A percentile compares a stretch with the other conserved stretches of the same genome.
These are phyloP conservation scores for Apantesis nais DNA, from an alignment of 2,888 invertebrate species.

Conservation along the genomic window DNA sequence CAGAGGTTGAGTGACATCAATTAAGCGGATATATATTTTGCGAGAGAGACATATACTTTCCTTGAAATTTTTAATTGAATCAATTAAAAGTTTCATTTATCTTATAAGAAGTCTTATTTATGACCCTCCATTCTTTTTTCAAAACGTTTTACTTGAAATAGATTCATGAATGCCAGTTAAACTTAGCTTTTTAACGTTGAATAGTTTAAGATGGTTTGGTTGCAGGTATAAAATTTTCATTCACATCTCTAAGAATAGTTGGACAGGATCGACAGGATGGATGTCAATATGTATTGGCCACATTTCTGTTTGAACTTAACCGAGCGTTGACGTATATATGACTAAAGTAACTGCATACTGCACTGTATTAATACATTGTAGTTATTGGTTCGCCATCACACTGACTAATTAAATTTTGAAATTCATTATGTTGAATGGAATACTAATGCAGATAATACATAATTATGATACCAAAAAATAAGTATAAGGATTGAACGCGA, in stretches of 20 bases:
- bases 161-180: too few relatives aligned
- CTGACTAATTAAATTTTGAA: not conserved
- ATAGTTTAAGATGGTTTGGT: conserved; percentile 15
- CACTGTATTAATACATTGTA: not conserved
- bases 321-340: not conserved
- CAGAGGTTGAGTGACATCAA: conserved; percentile 26
- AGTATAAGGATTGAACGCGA: too few relatives aligned
- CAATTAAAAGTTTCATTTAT: too few relatives aligned
- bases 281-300: not conserved
- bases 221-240: not conserved
- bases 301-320: not conserved
- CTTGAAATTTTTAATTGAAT: too few relatives aligned
- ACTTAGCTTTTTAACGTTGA: conserved; percentile 1
- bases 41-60: too few relatives aligned
- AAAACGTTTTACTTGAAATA: too few relatives aligned
- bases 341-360: not conserved
- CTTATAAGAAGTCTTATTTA: too few relatives aligned
- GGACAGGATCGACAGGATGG: not conserved
- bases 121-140: too few relatives aligned
- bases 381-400: not conserved
- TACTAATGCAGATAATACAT: not conserved
- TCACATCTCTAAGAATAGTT: not conserved
- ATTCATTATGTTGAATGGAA: too few relatives aligned
- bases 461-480: not conserved
- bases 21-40: conserved; percentile 17